Evolutionary conservation across 2,888 invertebrate species (phyloP), one percentile per base, ranked within the genome.

Genomic region (Xylophagus ater): DNA sequence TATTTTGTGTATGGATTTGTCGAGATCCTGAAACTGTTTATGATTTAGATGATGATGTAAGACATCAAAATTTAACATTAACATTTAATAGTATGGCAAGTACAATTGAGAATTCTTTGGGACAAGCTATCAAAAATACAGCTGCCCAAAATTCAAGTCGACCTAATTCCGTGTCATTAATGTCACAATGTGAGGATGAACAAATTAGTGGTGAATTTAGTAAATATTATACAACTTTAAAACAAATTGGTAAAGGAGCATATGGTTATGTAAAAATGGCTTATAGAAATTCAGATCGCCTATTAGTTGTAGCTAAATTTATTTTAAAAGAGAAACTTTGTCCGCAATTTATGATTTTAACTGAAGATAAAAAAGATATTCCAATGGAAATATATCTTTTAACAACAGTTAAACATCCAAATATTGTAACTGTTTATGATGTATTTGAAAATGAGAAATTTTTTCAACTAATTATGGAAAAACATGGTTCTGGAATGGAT

Each of bases 381-480:
- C 81, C 81, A 4, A 60, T 79, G 20, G 81, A 82, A 55, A 70
- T 81, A 13, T 73, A 74, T 47, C 59, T 82, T n/a, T 62, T 82
- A 33, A 68, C 70, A 34, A 73, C 73, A 0, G 58, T 81, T 4
- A 68, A 73, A 45, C 81, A 81, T 61, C 70, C 74, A 6, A 78
- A 81, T 53, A 78, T 81, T 51, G 81, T 74, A 3, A 68, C 73
- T 52, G 71, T 80, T 4, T 48, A 79, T 28, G 80, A 80, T 53
- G 73, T 76, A 29, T 80, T 70, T 57, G 78, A 81, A 52, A 80
- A 79, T 54, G 74, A 75, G 4, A 70, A 73, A 44, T 79, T 76
- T 57, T 76, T 76, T 53, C 80, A 81, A 60, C 68, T 83, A 69
- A 77, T 83, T 34, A 83, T 83, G 81, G 79, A 80, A 57, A 78